Base-by-base conservation (phyloP, 2,888 invertebrate genomes). In the Dryococelus australis region DNA sequence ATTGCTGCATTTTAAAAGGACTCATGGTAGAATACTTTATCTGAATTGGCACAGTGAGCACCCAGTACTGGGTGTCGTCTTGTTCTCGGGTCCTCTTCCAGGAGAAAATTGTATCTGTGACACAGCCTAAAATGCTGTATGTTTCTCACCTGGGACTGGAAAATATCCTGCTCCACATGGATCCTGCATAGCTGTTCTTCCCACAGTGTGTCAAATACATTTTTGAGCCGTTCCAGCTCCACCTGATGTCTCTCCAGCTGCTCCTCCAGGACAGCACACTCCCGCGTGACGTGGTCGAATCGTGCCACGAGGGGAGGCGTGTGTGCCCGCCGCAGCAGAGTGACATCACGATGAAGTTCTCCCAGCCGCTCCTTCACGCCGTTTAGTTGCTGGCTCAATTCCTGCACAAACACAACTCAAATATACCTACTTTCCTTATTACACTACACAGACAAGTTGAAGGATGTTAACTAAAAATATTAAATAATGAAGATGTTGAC, bases 171-270 rank as follows among this genome's bases (percentile, higher is more conserved):
- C 91, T 96, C 96, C 12, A 95, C 94, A 85, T 95, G 94, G 88
- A 96, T 94, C 88, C 95, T 93, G 92, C 96, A 95, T 43, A 96
- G 91, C 90, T 96, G 95, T 90, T 96, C 96, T 91, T 96, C 96
- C 96, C 96, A 96, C 3, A 95, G 93, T 85, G 95, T 92, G 89
- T 95, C 95, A 90, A 95, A 95, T 9, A 94, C 93, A 10, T 93
- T 92, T 87, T 94, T 93, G 90, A 95, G 93, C 85, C 94, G 92
- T 88, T 95, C 95, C 88, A 95, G 91, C 90, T 95, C 95, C 79
- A 93, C 92, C 90, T 95, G 94, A 90, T 95, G 94, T 89, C 94
- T 92, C 89, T 94, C 94, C 83, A 95, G 91, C 88, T 94, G 95
- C 88, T 95, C 94, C 90, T 95, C 95, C 80, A 95, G 91, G 84